Base-by-base conservation (phyloP, 2,113 vertebrate species). In the Fregetta grallaria region DNA sequence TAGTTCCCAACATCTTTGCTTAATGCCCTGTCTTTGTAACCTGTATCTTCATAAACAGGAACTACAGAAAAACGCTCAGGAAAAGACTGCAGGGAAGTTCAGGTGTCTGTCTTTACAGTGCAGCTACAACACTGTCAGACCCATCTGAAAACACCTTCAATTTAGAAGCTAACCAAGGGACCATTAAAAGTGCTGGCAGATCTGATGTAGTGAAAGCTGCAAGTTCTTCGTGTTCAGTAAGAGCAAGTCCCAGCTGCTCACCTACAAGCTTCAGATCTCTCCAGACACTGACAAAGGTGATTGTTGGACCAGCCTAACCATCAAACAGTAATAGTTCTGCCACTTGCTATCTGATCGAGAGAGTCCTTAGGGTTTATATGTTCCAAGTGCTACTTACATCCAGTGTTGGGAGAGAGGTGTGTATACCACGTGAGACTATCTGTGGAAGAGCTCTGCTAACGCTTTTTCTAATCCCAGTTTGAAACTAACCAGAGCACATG, bases 261-360 rank as follows among this genome's bases (percentile, higher is more conserved):
- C 75, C 56, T 61, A 47, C 38, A 44, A 44, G 50, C 36, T 76
- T 82, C 80, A 78, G 62, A 23, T 53, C 47, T 49, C 65, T 95
- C 49, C 45, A 92, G n/a, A 91, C 68, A 80, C 67, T 25, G 38
- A 32, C 62, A 71, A 67, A 65, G 34, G 65, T 25, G 89, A 86
- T 49, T 40, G 81, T 1, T 95, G 92, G 87, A 90, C 77, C 84
- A 88, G 94, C 90, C 93, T 91, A 87, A 92, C 85, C 86, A 56
- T 42, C 62, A 56, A 59, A 67, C 45, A 68, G 10, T 8, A 76
- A 42, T 4, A 86, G 83, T 38, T 90, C 76, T 53, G 16, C 74
- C 91, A 22, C 76, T 44, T 87, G 30, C 61, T 59, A 17, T 22
- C 40, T 73, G 36, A 91, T 4, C 42, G 44, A 83, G 56, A 84